Evolutionary conservation across 2,797 vertebrate species (phyloP), one percentile per base, ranked within the genome.

Genomic region (Molossus alvarezi): DNA sequence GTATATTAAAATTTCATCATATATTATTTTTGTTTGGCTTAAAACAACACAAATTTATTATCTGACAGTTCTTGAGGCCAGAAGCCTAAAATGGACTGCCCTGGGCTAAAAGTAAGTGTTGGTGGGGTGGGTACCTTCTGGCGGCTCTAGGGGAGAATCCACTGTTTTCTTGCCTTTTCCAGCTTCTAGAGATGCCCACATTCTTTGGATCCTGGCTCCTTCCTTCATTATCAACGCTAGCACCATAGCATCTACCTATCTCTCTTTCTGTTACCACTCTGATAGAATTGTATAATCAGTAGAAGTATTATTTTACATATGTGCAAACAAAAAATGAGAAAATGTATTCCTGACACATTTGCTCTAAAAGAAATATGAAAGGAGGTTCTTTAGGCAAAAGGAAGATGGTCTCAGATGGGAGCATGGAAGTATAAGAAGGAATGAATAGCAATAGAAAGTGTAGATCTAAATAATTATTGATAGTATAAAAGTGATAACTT

Each of bases 251-350:
- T 37, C 33, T 65, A n/a, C n/a, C 9, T 75, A 6, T 29, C 11
- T n/a, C 67, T 37, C 15, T 64, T 29, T 33, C 23, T 80, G 84
- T 10, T 64, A 9, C 23, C 14, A 83, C 15, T 73, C 8, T n/a
- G 17, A 27, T 72, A 62, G 41, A 69, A 64, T 77, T 82, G 15
- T 80, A 53, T 45, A 33, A 58, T 93, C 64, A 60, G 23, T 37
- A 37, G 86, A 90, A 88, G 17, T 60, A 72, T 89, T 62, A 58
- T 17, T 92, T 83, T 15, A 62, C 82, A 27, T 73, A 23, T 48
- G 37, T 81, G 45, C 12, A 64, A 9, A 65, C 9, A 65, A 71
- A 37, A 37, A 58, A 41, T 48, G 21, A 53, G 45, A 67, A 6
- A 20, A 57, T 82, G 25, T 29, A 25, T 81, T 62, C 6, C 51